Evolutionary conservation across 2,797 vertebrate species (phyloP).

Genomic region (Fistularia commersonii): DNA sequence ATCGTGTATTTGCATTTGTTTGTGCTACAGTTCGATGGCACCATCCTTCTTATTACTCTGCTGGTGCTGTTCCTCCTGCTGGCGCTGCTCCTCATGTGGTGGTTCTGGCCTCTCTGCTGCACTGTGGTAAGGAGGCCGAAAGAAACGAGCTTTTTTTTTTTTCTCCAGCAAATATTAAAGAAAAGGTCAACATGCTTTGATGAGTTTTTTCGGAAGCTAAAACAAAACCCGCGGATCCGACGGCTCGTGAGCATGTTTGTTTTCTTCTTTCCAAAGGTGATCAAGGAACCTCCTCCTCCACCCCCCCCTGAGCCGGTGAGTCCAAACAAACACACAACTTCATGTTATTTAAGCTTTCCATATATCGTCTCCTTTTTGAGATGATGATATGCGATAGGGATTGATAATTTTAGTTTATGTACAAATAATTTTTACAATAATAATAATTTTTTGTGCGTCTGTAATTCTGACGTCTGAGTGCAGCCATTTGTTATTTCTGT

Average conservation of each 20-base stretch:
- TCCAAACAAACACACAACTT: conserved; percentile 30
- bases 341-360: not conserved
- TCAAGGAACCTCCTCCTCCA: conserved; percentile 87
- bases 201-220: conserved; percentile 9
- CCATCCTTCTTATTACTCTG: conserved; percentile 86
- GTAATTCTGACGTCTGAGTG: too few species aligned
- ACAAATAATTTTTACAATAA: too few species aligned
- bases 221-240: conserved; percentile 1
- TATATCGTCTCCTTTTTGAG: not conserved
- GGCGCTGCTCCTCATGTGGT: conserved; percentile 78
- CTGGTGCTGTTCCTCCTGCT: conserved; percentile 83
- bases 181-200: conserved; percentile 1
- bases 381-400: too few species aligned
- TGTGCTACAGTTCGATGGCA: conserved; percentile 82
- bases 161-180: too few species aligned
- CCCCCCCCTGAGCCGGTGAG: conserved; percentile 86
- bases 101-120: conserved; percentile 84
- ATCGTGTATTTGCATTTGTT: conserved; percentile 5
- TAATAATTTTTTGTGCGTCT: too few species aligned
- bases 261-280: conserved; percentile 74
- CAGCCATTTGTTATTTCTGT: not conserved
- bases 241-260: not conserved
- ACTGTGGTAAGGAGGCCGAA: conserved; percentile 77
- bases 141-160: not conserved
- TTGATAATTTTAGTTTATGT: too few species aligned